Evolutionary conservation across 2,888 invertebrate genomes (phyloP).

Genomic region (Nipponacmea schrenckii): DNA sequence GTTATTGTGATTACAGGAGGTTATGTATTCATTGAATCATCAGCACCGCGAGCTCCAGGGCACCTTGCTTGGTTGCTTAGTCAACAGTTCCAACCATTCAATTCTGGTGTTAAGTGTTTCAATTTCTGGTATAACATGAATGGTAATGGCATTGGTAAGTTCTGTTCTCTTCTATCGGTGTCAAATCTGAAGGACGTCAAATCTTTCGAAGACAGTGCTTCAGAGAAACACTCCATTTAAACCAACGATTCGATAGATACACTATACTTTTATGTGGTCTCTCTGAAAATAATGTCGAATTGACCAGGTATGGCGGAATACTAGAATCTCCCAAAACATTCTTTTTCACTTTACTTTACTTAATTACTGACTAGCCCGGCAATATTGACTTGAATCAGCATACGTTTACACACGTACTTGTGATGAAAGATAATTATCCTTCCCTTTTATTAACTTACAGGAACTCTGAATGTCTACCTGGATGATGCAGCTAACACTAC

Average conservation of each 20-base stretch:
- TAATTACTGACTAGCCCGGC: no score
- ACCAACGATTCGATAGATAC: no score
- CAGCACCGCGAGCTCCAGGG: slow-evolving; percentile 45
- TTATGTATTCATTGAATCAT: slow-evolving; percentile 59
- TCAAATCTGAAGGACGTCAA: not conserved
- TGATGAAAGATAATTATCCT: no score
- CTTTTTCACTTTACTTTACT: no score
- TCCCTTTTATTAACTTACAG: slow-evolving; percentile 24
- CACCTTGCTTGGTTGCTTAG: slow-evolving; percentile 54
- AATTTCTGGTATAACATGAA: slow-evolving; percentile 64
- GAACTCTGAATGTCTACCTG: slow-evolving; percentile 50
- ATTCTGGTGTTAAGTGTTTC: slow-evolving; percentile 39
- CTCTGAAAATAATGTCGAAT: no score
- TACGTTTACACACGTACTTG: no score
- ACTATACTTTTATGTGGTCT: no score
- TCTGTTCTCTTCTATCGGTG: not conserved
- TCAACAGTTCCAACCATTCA: slow-evolving; percentile 37
- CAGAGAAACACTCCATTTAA: no score
- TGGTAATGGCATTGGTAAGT: slow-evolving; percentile 50
- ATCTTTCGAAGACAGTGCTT: no score
- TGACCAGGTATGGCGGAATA: no score
- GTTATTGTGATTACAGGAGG: slow-evolving; percentile 32
- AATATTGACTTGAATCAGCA: no score
- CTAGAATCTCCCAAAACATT: no score
- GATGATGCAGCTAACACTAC: slow-evolving; percentile 30